Percentiles rank a stretch among this genome's conserved stretches.
phyloP scores from a whole-genome alignment of 92 coral and sea anemone species.

The Actinernus sp. region DNA sequence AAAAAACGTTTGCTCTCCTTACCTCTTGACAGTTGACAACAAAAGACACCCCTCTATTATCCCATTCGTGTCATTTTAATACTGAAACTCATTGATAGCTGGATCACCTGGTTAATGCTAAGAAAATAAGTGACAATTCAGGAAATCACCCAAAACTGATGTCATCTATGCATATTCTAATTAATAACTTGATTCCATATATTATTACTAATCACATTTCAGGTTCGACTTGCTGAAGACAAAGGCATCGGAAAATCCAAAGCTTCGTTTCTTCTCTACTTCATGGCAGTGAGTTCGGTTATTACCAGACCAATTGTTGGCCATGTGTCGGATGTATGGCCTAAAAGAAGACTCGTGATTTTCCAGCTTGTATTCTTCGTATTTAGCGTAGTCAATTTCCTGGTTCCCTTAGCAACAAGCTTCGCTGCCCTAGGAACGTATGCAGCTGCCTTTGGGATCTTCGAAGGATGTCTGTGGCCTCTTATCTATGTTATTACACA shows the following conservation, averaged over 20 bases:
- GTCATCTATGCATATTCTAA: too few relatives aligned
- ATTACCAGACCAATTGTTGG: slow-evolving; percentile 28
- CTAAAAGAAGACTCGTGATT: slow-evolving; percentile 3
- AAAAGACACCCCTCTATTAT: too few relatives aligned
- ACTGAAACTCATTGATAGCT: too few relatives aligned
- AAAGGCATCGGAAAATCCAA: slow-evolving; percentile 13
- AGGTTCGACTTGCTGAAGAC: slow-evolving; percentile 50
- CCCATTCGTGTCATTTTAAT: too few relatives aligned
- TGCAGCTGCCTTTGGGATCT: slow-evolving; percentile 31
- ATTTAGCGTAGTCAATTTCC: slow-evolving; percentile 2
- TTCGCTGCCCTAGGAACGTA: slow-evolving; percentile 29
- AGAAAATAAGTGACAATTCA: too few relatives aligned
- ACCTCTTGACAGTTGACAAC: too few relatives aligned
- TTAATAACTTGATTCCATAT: too few relatives aligned
- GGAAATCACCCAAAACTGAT: too few relatives aligned
- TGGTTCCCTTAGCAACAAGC: slow-evolving; percentile 31
- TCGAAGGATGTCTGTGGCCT: slow-evolving; percentile 32
- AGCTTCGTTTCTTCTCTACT: slow-evolving; percentile 28
- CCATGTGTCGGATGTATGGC: slow-evolving; percentile 17
- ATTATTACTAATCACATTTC: too few relatives aligned
- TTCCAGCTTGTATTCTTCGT: slow-evolving; percentile 9
- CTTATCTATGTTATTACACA: slow-evolving; percentile 6
- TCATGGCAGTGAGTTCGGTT: slow-evolving; percentile 15
- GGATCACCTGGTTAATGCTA: too few relatives aligned
- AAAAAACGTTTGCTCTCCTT: too few relatives aligned